Evolutionary conservation across 2,113 vertebrate genomes (phyloP), one percentile per base, ranked within the genome.

Genomic region (Ptilonorhynchus violaceus): DNA sequence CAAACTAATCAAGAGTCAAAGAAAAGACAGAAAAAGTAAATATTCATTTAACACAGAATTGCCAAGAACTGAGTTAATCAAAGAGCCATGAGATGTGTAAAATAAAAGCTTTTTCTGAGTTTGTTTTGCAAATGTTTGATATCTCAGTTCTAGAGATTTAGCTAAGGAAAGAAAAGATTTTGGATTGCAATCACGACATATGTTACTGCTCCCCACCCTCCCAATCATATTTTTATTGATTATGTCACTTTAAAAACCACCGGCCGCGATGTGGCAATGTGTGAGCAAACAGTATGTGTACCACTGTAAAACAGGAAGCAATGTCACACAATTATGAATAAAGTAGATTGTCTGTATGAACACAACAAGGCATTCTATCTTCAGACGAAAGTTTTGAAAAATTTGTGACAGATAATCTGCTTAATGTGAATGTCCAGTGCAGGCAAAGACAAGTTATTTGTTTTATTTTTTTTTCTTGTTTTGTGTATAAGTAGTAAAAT

Each of bases 141-240:
- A 28, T 11, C 4, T n/a, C 7, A 8, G 6, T 39, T 27, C 12
- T 66, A 63, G 37, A 44, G 4, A 31, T 58, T 24, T 67, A 66
- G 9, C 14, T 49, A 49, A 39, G 56, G 72, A 95, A 63, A 21
- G 5, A 63, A 30, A 63, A 39, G 14, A 31, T 4, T 15, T 64
- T 0, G 1, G 75, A 67, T 33, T 47, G 6, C 11, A 39, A 39
- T 52, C 10, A 62, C 30, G 2, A 13, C 60, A 28, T 28, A 55
- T 50, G 33, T 3, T 73, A 37, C 9, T 41, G 15, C 3, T 6
- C 11, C 8, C 7, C 0, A 1, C 3, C 1, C 1, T 15, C 10
- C 25, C 16, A 24, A 1, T 31, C 3, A 7, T 33, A 28, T 42
- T 93, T 88, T 59, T 85, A 7, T 44, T 44, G 16, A n/a, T 58